Evolutionary conservation across 2,797 vertebrate species (phyloP).

Genomic region (Xyrichtys novacula): DNA sequence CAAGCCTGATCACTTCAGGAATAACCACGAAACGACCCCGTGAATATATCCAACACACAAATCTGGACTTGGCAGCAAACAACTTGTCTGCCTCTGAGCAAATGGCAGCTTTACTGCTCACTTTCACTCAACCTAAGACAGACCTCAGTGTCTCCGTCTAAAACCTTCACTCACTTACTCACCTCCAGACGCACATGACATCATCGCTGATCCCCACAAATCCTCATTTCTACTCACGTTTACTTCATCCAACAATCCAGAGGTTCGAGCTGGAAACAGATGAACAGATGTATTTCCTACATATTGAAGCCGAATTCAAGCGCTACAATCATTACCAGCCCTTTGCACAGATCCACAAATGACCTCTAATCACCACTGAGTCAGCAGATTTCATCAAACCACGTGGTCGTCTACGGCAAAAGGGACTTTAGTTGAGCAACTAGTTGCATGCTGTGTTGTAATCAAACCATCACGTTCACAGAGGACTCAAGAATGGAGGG

Average conservation of each 20-base stretch:
- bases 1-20: background rate
- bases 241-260: slow-evolving; percentile 29
- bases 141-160: slow-evolving; percentile 7
- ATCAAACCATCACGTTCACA: slow-evolving; percentile 36
- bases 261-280: slow-evolving; percentile 30
- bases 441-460: slow-evolving; percentile 23
- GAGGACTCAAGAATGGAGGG: slow-evolving; percentile 2
- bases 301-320: slow-evolving; percentile 12
- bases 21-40: slow-evolving; percentile 9
- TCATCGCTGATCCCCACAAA: slow-evolving; percentile 7
- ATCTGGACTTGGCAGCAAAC: slow-evolving; percentile 24
- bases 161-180: background rate
- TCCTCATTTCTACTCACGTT: slow-evolving; percentile 4
- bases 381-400: background rate
- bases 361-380: background rate
- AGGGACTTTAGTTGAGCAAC: slow-evolving; percentile 2
- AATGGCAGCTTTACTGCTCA: slow-evolving; percentile 23
- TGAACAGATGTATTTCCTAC: slow-evolving; percentile 18
- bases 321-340: background rate
- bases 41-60: slow-evolving; percentile 12
- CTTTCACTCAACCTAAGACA: slow-evolving; percentile 21
- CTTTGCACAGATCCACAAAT: background rate
- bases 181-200: slow-evolving; percentile 50
- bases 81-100: slow-evolving; percentile 9
- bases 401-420: background rate